Percentiles rank a stretch among this genome's conserved stretches.
phyloP scores from a whole-genome alignment of 2,888 invertebrate genomes.

The Sarcophaga variegata region DNA sequence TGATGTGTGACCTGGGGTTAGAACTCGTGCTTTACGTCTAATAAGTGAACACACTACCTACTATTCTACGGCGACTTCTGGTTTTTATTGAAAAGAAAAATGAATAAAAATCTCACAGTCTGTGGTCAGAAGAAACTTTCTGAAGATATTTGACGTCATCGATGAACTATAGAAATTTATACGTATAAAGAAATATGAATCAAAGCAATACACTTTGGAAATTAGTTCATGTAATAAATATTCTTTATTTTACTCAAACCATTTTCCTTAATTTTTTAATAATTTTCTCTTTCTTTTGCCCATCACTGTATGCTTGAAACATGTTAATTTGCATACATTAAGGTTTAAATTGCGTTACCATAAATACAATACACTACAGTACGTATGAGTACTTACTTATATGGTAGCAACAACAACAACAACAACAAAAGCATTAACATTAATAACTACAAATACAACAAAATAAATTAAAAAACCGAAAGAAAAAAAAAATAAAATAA shows the following conservation, averaged over 20 bases:
- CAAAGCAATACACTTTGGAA: no score
- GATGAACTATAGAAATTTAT: no score
- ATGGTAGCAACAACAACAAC: not conserved
- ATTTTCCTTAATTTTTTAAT: not conserved
- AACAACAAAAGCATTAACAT: not conserved
- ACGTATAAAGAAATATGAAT: no score
- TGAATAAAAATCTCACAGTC: no score
- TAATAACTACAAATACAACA: not conserved
- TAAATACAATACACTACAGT: not conserved
- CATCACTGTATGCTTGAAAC: not conserved
- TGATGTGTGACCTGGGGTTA: no score
- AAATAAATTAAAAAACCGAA: not conserved
- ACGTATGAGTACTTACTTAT: conserved; percentile 18
- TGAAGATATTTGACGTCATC: no score
- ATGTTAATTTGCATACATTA: conserved; percentile 48
- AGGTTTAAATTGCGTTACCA: conserved; percentile 23
- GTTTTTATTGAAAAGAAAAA: no score
- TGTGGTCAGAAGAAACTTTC: no score
- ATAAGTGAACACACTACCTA: no score
- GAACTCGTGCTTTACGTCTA: no score
- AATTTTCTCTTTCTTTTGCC: not conserved
- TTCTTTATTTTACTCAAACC: not conserved
- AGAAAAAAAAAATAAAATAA: not conserved
- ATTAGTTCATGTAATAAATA: no score
- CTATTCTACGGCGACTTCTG: no score